Percentiles rank a stretch among this genome's conserved stretches.
These are phyloP conservation scores for Eptatretus burgeri DNA, from an alignment of 2,113 vertebrate genomes.

Conservation along the genomic window DNA sequence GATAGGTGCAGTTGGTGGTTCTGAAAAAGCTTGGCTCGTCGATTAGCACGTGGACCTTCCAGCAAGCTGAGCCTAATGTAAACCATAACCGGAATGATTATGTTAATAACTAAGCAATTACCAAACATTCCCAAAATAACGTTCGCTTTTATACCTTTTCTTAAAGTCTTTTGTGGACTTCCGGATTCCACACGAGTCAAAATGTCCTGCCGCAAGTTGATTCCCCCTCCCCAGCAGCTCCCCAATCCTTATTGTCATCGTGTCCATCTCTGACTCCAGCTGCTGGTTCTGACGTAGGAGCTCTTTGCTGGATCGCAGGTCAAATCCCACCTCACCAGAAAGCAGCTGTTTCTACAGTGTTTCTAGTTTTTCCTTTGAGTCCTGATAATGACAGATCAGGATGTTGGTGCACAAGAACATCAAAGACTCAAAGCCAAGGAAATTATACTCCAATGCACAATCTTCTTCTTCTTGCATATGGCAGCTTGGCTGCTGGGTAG, in stretches of 20 bases:
- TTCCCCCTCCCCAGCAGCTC: slow-evolving; percentile 28
- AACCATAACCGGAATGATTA: no score
- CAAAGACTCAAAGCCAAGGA: no score
- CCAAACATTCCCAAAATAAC: no score
- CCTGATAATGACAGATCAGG: slow-evolving; percentile 15
- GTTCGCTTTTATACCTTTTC: slow-evolving; percentile 18
- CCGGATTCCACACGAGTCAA: slow-evolving; percentile 30
- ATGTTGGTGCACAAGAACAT: background rate
- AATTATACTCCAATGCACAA: background rate
- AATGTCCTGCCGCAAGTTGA: slow-evolving; percentile 29
- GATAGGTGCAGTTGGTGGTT: slow-evolving; percentile 30
- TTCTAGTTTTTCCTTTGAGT: slow-evolving; percentile 37
- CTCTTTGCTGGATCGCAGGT: slow-evolving; percentile 28
- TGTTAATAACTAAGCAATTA: no score
- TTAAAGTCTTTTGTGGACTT: slow-evolving; percentile 35
- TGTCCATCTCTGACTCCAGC: slow-evolving; percentile 29
- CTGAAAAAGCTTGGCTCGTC: slow-evolving; percentile 24
- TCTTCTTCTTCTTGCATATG: no score
- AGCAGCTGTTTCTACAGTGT: slow-evolving; percentile 34
- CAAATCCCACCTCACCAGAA: slow-evolving; percentile 23
- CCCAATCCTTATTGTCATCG: slow-evolving; percentile 40
- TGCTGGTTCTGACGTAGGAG: slow-evolving; percentile 35
- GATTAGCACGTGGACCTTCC: slow-evolving; percentile 24
- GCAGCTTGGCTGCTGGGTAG: no score
- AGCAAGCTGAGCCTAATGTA: slow-evolving; percentile 35